Percentiles rank a stretch among this genome's conserved stretches.
phyloP scores from a whole-genome alignment of 2,113 vertebrate genomes.

The Phycodurus eques region DNA sequence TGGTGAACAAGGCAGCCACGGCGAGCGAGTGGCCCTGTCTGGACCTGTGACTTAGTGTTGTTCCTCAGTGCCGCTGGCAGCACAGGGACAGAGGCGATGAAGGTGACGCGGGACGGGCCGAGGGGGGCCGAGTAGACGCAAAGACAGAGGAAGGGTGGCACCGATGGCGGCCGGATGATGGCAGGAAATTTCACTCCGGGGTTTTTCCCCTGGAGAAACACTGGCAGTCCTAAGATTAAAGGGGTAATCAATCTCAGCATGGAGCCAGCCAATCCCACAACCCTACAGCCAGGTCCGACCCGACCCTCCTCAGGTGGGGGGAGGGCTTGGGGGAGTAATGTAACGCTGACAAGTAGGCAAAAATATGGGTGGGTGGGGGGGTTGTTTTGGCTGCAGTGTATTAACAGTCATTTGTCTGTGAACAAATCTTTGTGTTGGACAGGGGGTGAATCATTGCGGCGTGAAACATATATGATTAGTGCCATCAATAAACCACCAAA shows the following conservation, averaged over 20 bases:
- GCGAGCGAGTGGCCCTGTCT: constrained; percentile 72
- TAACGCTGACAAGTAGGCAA: constrained; percentile 40
- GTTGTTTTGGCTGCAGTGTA: constrained; percentile 54
- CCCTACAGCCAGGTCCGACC: constrained; percentile 58
- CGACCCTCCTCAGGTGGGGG: constrained; percentile 53
- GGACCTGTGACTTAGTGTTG: constrained; percentile 70
- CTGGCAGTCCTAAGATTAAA: constrained; percentile 67
- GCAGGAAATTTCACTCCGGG: constrained; percentile 33
- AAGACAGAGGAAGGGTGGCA: constrained; percentile 50
- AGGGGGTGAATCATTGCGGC: constrained; percentile 70
- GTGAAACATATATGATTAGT: constrained; percentile 73
- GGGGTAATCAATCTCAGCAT: constrained; percentile 71
- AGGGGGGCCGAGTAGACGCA: constrained; percentile 45
- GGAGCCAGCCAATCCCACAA: constrained; percentile 59
- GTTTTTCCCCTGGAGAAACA: constrained; percentile 72
- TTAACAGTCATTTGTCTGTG: constrained; percentile 74
- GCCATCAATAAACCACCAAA: constrained; percentile 33
- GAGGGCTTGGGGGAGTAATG: constrained; percentile 49
- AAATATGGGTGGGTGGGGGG: constrained; percentile 36
- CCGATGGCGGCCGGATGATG: constrained; percentile 24
- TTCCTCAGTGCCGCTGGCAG: constrained; percentile 67
- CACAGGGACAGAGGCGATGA: constrained; percentile 66
- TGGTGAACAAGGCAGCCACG: constrained; percentile 58
- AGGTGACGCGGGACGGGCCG: constrained; percentile 45
- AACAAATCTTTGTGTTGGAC: constrained; percentile 69